Evolutionary conservation across 92 coral and sea anemone genomes (phyloP), one percentile per base, ranked within the genome.

Genomic region (Anthopleura xanthogrammica): DNA sequence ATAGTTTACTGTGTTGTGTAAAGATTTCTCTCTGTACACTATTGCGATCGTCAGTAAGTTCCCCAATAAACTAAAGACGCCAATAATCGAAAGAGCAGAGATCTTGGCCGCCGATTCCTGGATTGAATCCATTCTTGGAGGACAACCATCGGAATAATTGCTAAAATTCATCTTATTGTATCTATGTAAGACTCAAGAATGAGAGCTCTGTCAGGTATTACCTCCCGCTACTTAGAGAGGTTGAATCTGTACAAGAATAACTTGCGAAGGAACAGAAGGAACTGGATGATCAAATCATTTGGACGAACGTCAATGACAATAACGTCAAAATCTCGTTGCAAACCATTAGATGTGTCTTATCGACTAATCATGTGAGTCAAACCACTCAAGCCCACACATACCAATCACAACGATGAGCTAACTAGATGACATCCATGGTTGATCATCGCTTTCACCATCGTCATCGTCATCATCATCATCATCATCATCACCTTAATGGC

Each of bases 1-100:
- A 62, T 76, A 76, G 43, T 85, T 85, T 16, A 85, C 88, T 8
- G 88, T 85, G 54, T 85, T 85, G 78, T 79, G 83, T 6, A 85
- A 83, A 12, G 81, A 60, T 39, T 55, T 85, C 52, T 85, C 88
- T 52, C 88, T 36, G 79, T 72, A 78, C 4, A 85, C 83, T 54
- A 85, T 77, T 39, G 56, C 66, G 7, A 85, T 79, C 7, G 88
- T 85, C 43, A 85, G 52, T 19, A 66, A 65, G 73, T 85, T 85
- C 12, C 88, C 88, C 39, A 79, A 12, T 11, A 85, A 55, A 16
- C 72, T 77, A 23, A 70, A 52, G 52, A 85, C 83, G 1, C 77
- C 83, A 77, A 85, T 85, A 23, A 85, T 4, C 5, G 48, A 48
- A 1, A 6, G 66, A 41, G 81, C 81, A 12, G 71, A 11, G 56